Evolutionary conservation across 2,888 invertebrate genomes (phyloP), one percentile per base, ranked within the genome.

Genomic region (Calliphora vomitoria): DNA sequence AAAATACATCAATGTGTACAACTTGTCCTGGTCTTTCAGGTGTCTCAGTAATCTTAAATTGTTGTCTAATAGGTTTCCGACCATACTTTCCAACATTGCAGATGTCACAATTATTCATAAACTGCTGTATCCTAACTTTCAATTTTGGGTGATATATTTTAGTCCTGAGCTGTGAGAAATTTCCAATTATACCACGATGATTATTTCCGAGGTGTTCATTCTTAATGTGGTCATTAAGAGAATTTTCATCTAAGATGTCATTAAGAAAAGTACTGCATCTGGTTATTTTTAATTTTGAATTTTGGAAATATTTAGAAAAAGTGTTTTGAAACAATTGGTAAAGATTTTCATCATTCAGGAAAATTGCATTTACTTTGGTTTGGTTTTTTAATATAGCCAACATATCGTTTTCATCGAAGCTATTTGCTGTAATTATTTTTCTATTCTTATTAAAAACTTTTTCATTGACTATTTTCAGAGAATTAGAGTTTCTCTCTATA

Each of bases 41-140:
- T 3, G 90, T 90, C 75, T 89, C 88, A 1, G 90, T 90, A 10
- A 90, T 15, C 62, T 89, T 89, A 25, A 89, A 88, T 68, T 72
- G 55, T 8, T 78, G 87, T 75, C 81, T 84, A 1, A 47, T 25
- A 2, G 85, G 85, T 1, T 78, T 69, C 4, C 69, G 4, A 11
- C 50, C 69, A 20, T 41, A 68, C 5, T 68, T 68, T 44, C 44
- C 44, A 15, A 47, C 15, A 44, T 69, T 64, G 8, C 64, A 38
- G 15, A 64, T 64, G 38, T 64, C 6, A 15, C 60, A 60, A 35
- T 60, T 60, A 35, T 69, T 69, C 0, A 69, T 69, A 31, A 13
- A 69, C n/a, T 62, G 62, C 4, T 38, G 47, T 44, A 44, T 58
- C 13, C 62, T 58, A 13, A 62, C n/a, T 47, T 75, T 75, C 15